Conservation (phyloP, 2,888 invertebrate genomes). For the Drosophila falleni region DNA sequence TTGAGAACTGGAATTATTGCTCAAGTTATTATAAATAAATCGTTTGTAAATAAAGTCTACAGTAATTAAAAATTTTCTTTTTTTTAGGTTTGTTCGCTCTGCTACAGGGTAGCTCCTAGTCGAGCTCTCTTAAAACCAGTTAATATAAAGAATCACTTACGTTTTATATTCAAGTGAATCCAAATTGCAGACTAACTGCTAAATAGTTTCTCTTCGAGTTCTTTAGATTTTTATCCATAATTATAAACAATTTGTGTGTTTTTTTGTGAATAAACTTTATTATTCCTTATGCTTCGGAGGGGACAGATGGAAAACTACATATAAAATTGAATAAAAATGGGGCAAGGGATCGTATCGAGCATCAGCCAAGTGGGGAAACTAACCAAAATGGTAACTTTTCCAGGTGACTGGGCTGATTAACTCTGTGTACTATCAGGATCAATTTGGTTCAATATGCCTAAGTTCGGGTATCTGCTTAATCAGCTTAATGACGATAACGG, state of each 20-base stretch:
- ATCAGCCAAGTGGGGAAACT: conserved; percentile 29
- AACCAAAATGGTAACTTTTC: conserved; percentile 12
- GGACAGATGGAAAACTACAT: conserved; percentile 33
- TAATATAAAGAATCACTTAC: background rate
- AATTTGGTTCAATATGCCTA: conserved; percentile 77
- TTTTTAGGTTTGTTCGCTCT: too few relatives aligned
- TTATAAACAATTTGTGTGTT: background rate
- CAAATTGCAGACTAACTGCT: background rate
- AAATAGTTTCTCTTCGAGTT: background rate
- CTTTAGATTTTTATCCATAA: background rate
- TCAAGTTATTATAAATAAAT: background rate
- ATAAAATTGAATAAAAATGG: conserved; percentile 23
- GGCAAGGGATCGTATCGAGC: conserved; percentile 33
- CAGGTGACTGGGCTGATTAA: conserved; percentile 4
- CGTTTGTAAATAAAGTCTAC: background rate
- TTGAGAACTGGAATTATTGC: too few relatives aligned
- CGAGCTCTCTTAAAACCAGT: background rate
- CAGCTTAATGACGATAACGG: conserved; percentile 80
- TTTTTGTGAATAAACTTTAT: conserved; percentile 73
- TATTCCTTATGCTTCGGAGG: conserved; percentile 68
- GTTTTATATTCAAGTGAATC: background rate
- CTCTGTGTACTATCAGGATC: conserved; percentile 76
- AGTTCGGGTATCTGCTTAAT: conserved; percentile 35
- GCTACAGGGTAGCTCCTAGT: background rate
- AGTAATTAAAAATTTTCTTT: background rate